Evolutionary conservation across 2,797 vertebrate genomes (phyloP).

Genomic region (Squalus acanthias): DNA sequence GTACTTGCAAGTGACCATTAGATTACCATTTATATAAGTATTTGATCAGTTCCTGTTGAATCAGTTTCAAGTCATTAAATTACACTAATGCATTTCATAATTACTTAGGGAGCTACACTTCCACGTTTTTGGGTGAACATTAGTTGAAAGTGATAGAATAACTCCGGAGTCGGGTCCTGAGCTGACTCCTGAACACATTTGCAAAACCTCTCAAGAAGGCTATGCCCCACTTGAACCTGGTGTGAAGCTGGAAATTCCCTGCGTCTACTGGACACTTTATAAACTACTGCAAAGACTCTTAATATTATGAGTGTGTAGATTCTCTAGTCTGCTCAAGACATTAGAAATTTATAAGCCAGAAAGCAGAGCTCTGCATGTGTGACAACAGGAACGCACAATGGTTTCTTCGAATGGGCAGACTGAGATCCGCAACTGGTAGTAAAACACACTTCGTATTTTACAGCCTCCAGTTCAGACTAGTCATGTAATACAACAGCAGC

Average conservation of each 20-base stretch:
- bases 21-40: background rate
- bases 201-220: background rate
- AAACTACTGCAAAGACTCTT: background rate
- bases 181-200: background rate
- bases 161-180: background rate
- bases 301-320: background rate
- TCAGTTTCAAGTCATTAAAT: background rate
- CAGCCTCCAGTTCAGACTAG: background rate
- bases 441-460: background rate
- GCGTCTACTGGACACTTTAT: background rate
- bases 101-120: background rate
- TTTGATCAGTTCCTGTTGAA: background rate
- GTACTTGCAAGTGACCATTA: background rate
- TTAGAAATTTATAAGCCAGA: background rate
- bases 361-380: background rate
- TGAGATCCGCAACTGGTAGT: background rate
- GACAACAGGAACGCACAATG: background rate
- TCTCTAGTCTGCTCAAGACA: background rate
- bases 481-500: background rate
- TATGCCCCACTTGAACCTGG: background rate
- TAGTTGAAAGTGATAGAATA: background rate
- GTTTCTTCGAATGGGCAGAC: background rate
- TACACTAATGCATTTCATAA: background rate
- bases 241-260: background rate
- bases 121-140: background rate